Evolutionary conservation across 2,797 vertebrate genomes (phyloP).

Genomic region (Phylloscopus collybita): DNA sequence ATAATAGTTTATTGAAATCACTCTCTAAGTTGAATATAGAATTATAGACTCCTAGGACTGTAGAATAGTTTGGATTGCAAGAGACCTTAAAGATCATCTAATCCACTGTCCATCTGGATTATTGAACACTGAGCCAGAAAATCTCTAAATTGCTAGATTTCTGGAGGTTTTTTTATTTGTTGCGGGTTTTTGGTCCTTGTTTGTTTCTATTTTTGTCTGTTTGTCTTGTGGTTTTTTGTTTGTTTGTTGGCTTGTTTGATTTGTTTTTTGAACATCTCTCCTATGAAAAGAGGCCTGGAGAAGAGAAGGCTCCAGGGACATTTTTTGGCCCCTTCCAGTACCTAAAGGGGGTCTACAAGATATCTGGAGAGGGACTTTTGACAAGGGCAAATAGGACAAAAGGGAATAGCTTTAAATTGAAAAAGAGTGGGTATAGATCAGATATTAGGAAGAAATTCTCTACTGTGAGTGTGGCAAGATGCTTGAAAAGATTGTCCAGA

Average conservation of each 20-base stretch:
- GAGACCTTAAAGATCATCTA: neutral
- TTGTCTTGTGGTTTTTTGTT: neutral
- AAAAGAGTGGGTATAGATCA: neutral
- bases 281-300: neutral
- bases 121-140: neutral
- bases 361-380: neutral
- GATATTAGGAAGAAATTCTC: neutral
- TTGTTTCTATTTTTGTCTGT: neutral
- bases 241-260: neutral
- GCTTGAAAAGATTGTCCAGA: neutral
- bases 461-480: neutral
- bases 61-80: neutral
- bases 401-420: neutral
- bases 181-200: neutral
- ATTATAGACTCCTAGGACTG: neutral
- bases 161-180: neutral
- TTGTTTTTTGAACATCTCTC: neutral
- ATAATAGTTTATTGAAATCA: conserved; percentile 35
- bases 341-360: neutral
- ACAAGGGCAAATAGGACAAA: neutral
- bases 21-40: neutral
- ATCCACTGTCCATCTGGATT: neutral
- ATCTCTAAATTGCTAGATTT: neutral
- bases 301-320: neutral
- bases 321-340: neutral